A percentile compares a stretch with the other conserved stretches of the same genome.
Evolutionary conservation across 2,888 invertebrate species (phyloP).

Genomic region (Plusia festucae): DNA sequence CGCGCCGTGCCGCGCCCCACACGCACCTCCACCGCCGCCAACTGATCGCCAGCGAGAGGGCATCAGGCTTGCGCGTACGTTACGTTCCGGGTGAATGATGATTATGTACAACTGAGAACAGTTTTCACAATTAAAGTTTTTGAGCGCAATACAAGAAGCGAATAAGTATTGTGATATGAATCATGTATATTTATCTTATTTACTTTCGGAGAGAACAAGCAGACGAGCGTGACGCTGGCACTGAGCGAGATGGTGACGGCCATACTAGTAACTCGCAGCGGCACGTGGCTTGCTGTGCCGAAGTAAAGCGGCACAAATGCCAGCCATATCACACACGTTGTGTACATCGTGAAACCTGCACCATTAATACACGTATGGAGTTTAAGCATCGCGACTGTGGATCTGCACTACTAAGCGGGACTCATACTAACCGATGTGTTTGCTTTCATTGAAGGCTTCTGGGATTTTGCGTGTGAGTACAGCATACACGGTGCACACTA

Average conservation of each 20-base stretch:
- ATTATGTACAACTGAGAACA: conserved; percentile 78
- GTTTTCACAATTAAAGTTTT: not conserved
- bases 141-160: not conserved
- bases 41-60: conserved; percentile 72
- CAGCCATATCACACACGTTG: conserved; percentile 99
- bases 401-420: not conserved
- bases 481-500: conserved; percentile 98
- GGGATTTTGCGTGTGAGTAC: conserved; percentile 98
- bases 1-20: conserved; percentile 58
- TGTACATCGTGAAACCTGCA: conserved; percentile 99
- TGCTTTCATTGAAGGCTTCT: conserved; percentile 99
- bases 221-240: conserved; percentile 97
- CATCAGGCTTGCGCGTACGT: conserved; percentile 79
- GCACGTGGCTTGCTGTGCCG: conserved; percentile 97
- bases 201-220: conserved; percentile 97
- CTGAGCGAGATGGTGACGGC: conserved; percentile 98
- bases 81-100: conserved; percentile 79
- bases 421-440: conserved; percentile 94
- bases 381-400: not conserved
- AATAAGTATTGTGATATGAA: not conserved
- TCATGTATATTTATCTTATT: not conserved
- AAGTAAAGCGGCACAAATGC: conserved; percentile 99
- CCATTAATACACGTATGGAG: conserved; percentile 90
- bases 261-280: conserved; percentile 97
- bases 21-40: conserved; percentile 54